These are phyloP conservation scores for Lepus oiostolus DNA, from an alignment of 2,797 vertebrate genomes.

Conservation along the genomic window DNA sequence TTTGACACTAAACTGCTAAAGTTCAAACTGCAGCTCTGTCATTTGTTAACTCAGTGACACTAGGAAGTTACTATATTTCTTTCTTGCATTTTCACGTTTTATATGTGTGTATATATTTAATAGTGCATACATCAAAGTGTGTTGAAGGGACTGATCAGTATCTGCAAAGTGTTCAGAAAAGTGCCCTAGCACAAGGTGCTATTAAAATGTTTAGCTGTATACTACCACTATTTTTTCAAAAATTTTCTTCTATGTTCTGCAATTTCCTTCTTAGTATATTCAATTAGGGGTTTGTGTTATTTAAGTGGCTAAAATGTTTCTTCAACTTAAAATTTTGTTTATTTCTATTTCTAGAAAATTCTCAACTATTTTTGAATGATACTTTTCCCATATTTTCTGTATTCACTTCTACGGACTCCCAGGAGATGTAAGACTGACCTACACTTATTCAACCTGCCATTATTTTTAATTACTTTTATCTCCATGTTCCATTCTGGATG, in stretches of 20 bases:
- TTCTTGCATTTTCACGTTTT: not conserved
- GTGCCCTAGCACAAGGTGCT: not conserved
- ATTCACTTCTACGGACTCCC: not conserved
- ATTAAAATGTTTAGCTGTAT: not conserved
- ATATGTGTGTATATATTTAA: not conserved
- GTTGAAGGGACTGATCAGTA: not conserved
- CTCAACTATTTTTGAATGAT: not conserved
- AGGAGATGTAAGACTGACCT: not conserved
- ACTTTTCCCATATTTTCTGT: not conserved
- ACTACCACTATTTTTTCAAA: not conserved
- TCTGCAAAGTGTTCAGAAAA: not conserved
- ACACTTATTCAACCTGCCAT: not conserved
- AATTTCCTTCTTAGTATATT: not conserved
- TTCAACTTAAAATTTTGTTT: constrained; percentile 8
- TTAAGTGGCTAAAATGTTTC: constrained; percentile 14
- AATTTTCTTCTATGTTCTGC: not conserved
- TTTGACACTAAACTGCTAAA: not conserved
- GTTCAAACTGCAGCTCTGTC: not conserved
- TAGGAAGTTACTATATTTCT: not conserved
- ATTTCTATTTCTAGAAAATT: constrained; percentile 1
- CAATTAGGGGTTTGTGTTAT: not conserved
- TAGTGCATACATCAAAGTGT: not conserved
- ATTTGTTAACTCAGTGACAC: not conserved
- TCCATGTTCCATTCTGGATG: not conserved
- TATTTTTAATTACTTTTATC: constrained; percentile 18